Evolutionary conservation across 2,888 invertebrate species (phyloP).

Genomic region (Euproctis similis): DNA sequence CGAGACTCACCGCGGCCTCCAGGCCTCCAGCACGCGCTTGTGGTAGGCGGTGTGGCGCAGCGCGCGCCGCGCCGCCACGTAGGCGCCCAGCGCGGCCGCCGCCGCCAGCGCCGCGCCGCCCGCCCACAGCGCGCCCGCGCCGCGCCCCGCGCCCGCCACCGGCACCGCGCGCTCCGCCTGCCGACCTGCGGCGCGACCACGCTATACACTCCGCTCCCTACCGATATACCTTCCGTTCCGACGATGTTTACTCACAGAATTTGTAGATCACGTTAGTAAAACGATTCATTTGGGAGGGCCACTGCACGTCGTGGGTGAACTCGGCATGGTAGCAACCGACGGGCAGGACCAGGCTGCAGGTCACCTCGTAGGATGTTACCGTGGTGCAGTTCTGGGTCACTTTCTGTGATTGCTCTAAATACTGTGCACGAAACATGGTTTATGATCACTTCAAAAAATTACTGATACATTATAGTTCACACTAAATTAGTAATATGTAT

Average conservation of each 20-base stretch:
- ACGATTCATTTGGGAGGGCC: conserved; percentile 20
- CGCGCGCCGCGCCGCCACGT: conserved; percentile 9
- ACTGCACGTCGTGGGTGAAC: conserved; percentile 32
- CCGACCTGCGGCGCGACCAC: no score
- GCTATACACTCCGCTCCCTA: no score
- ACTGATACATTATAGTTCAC: no score
- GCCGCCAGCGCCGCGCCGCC: conserved; percentile 13
- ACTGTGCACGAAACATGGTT: conserved; percentile 2
- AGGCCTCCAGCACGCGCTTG: conserved; percentile 24
- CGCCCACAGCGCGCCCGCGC: conserved; percentile 14
- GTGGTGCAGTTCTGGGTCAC: conserved; percentile 15
- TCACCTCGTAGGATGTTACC: conserved; percentile 6
- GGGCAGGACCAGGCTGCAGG: conserved; percentile 18
- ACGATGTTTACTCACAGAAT: conserved; percentile 26
- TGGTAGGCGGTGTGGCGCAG: conserved; percentile 9
- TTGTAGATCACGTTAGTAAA: conserved; percentile 3
- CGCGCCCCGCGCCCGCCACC: not conserved
- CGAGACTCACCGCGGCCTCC: conserved; percentile 23
- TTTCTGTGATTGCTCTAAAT: not conserved
- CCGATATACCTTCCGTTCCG: no score
- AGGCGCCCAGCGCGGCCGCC: conserved; percentile 7
- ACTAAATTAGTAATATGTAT: no score
- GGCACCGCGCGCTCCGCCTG: not conserved
- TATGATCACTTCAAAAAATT: no score
- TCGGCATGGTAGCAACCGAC: conserved; percentile 23